Evolutionary conservation across 2,888 invertebrate species (phyloP).

Genomic region (Diaprepes abbreviatus): DNA sequence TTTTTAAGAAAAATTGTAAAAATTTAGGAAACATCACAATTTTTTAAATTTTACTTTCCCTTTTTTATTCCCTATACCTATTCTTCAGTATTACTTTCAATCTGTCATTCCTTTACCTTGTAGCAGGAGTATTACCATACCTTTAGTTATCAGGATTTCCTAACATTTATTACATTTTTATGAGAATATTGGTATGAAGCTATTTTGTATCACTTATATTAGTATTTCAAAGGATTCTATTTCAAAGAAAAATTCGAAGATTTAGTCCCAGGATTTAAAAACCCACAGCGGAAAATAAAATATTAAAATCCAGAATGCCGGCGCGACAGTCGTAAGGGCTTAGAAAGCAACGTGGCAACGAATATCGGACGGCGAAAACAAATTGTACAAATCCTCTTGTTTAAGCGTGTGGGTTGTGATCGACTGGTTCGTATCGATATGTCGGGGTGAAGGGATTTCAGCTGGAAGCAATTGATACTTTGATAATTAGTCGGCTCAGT

Average conservation of each 20-base stretch:
- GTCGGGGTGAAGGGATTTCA: constrained; percentile 34
- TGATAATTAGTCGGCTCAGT: constrained; percentile 47
- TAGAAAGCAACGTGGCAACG: constrained; percentile 13
- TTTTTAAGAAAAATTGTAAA: too few relatives aligned
- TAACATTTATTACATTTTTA: too few relatives aligned
- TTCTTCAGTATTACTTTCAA: too few relatives aligned
- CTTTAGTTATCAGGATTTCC: too few relatives aligned
- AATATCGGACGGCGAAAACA: constrained; percentile 29
- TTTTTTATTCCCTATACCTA: too few relatives aligned
- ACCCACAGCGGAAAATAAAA: constrained; percentile 4
- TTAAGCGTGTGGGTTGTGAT: constrained; percentile 38
- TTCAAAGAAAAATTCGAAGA: not conserved
- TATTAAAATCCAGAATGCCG: constrained; percentile 6
- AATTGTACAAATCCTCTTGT: constrained; percentile 37
- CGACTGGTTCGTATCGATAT: constrained; percentile 38
- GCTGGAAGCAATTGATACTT: constrained; percentile 47
- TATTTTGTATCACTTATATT: not conserved
- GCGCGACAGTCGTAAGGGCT: constrained; percentile 2
- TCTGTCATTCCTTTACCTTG: too few relatives aligned
- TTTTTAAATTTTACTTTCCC: too few relatives aligned
- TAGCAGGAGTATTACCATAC: too few relatives aligned
- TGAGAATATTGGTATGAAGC: too few relatives aligned
- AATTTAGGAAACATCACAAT: too few relatives aligned
- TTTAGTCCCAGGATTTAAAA: constrained; percentile 8
- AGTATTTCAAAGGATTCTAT: constrained; percentile 2